Conservation (phyloP, 1,140 invertebrate genomes). For the Caerostris darwini region DNA sequence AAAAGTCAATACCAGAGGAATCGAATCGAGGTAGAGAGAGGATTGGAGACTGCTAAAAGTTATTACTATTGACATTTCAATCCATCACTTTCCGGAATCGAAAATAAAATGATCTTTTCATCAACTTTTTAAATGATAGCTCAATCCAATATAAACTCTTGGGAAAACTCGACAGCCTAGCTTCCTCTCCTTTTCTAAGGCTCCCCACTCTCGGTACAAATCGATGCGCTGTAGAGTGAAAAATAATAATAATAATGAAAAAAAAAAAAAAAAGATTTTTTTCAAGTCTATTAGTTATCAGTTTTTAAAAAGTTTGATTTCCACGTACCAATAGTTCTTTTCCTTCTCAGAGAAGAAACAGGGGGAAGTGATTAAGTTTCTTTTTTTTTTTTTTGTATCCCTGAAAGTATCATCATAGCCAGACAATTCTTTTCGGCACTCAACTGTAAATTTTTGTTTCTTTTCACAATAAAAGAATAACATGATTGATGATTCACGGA, state of each 20-base stretch:
- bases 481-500: not conserved
- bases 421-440: not conserved
- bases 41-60: constrained; percentile 51
- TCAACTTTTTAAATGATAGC: constrained; percentile 78
- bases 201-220: not conserved
- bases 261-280: constrained; percentile 23
- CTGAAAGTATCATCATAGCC: not conserved
- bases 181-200: not conserved
- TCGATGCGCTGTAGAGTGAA: constrained; percentile 8
- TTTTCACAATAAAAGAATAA: not conserved
- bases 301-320: constrained; percentile 76
- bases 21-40: constrained; percentile 19
- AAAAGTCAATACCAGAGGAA: not conserved
- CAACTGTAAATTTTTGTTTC: not conserved
- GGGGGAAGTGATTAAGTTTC: constrained; percentile 33
- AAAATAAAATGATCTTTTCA: constrained; percentile 78
- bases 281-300: constrained; percentile 76
- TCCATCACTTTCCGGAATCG: constrained; percentile 73
- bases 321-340: constrained; percentile 63
- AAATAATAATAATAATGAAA: not conserved
- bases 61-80: constrained; percentile 78
- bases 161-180: constrained; percentile 45
- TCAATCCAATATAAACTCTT: constrained; percentile 72
- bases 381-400: not conserved
- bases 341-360: constrained; percentile 14